Percentiles rank a stretch among this genome's conserved stretches.
These are phyloP conservation scores for Glossosoma conforme DNA, from an alignment of 1,140 invertebrate species.

Conservation along the genomic window DNA sequence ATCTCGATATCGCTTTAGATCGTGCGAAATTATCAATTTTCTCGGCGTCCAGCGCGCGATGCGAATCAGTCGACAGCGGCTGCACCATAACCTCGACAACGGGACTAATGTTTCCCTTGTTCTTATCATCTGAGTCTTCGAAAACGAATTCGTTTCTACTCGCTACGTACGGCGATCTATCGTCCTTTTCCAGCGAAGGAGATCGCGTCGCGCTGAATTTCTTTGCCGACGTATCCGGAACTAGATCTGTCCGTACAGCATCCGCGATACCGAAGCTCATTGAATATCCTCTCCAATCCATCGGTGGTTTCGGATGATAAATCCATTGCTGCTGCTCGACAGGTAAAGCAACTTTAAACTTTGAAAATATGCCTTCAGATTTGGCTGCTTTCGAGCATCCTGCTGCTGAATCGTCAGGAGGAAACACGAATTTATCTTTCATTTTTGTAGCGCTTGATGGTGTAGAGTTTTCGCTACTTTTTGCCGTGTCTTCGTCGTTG, in stretches of 20 bases:
- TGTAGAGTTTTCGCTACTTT: conserved; percentile 12
- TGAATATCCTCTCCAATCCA: conserved; percentile 27
- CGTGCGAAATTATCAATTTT: no score
- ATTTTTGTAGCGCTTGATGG: conserved; percentile 13
- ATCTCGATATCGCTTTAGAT: no score
- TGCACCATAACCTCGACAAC: conserved; percentile 22
- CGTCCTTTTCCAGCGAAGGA: conserved; percentile 48
- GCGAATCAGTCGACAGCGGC: conserved; percentile 18
- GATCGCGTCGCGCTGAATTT: conserved; percentile 43
- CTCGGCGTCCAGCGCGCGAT: conserved; percentile 7
- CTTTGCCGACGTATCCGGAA: conserved; percentile 1
- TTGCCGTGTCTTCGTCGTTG: conserved; percentile 5
- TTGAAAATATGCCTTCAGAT: conserved; percentile 10
- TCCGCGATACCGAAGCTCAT: conserved; percentile 17
- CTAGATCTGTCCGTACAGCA: not conserved
- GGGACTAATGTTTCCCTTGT: conserved; percentile 14
- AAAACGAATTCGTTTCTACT: conserved; percentile 9
- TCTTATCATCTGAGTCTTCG: conserved; percentile 2
- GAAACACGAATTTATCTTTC: conserved; percentile 21
- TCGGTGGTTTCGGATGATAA: conserved; percentile 11
- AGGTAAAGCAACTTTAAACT: conserved; percentile 22
- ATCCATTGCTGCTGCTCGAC: conserved; percentile 28
- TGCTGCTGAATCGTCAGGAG: conserved; percentile 5
- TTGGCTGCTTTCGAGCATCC: conserved; percentile 6
- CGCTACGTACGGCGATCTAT: conserved; percentile 41